Conservation (phyloP, 2,888 invertebrate genomes). For the Pseudococcus jackbeardsleyi region DNA sequence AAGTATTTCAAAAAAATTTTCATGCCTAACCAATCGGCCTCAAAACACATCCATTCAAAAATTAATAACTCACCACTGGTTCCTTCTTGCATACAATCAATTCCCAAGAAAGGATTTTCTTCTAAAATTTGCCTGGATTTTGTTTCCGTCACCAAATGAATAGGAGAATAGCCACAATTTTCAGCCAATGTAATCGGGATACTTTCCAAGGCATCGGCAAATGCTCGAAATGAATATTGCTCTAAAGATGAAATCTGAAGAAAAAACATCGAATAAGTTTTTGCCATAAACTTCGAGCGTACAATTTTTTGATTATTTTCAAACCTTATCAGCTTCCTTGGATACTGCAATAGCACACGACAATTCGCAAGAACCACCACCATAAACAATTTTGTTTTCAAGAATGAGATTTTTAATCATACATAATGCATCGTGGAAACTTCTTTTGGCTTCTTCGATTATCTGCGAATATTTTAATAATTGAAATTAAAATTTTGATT, state of each 20-base stretch:
- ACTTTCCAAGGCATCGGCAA: slow-evolving; percentile 94
- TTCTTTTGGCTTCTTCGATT: slow-evolving; percentile 64
- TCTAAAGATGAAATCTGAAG: slow-evolving; percentile 84
- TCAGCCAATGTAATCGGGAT: slow-evolving; percentile 97
- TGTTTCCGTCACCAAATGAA: slow-evolving; percentile 90
- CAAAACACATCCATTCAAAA: no score
- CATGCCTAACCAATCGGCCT: no score
- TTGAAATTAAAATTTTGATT: background rate
- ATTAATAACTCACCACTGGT: slow-evolving; percentile 70
- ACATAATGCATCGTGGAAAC: slow-evolving; percentile 62
- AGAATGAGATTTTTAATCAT: slow-evolving; percentile 60
- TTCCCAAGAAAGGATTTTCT: slow-evolving; percentile 88
- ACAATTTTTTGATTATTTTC: background rate
- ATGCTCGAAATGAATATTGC: slow-evolving; percentile 96
- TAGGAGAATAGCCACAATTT: slow-evolving; percentile 94
- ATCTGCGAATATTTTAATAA: slow-evolving; percentile 38
- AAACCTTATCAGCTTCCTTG: slow-evolving; percentile 61
- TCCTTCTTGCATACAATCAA: slow-evolving; percentile 94
- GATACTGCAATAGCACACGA: slow-evolving; percentile 62
- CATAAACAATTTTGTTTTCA: slow-evolving; percentile 62
- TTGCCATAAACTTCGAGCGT: no score
- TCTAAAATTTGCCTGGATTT: slow-evolving; percentile 90
- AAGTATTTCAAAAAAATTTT: no score
- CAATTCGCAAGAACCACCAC: slow-evolving; percentile 63
- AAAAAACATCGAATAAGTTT: background rate